Percentiles rank a stretch among this genome's conserved stretches.
phyloP scores from a whole-genome alignment of 2,113 vertebrate genomes.

The Brachirus orientalis region DNA sequence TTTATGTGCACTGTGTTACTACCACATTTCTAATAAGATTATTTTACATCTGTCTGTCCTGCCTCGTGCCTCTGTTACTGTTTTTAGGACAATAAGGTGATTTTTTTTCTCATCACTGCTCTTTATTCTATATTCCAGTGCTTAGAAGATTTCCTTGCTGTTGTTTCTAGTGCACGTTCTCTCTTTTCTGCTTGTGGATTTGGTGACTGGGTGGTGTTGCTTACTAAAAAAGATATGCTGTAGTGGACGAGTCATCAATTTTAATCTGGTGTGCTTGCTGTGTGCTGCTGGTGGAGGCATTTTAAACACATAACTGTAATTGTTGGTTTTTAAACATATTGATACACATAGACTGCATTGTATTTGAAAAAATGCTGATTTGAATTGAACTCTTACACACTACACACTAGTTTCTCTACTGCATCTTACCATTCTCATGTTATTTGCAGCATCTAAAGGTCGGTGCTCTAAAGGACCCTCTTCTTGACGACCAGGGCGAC shows the following conservation, averaged over 20 bases:
- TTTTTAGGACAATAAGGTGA: constrained; percentile 96
- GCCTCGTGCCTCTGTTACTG: constrained; percentile 70
- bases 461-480: constrained; percentile 93
- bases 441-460: constrained; percentile 86
- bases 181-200: constrained; percentile 45
- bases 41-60: constrained; percentile 54
- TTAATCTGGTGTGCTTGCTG: constrained; percentile 30
- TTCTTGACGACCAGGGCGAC: constrained; percentile 95
- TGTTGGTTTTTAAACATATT: background rate
- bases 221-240: too few relatives aligned
- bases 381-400: background rate
- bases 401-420: background rate
- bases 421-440: constrained; percentile 1
- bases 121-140: too few relatives aligned
- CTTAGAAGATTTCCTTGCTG: constrained; percentile 70
- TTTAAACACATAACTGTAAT: constrained; percentile 15
- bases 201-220: too few relatives aligned
- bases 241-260: too few relatives aligned
- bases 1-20: constrained; percentile 26
- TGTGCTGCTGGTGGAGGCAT: constrained; percentile 30
- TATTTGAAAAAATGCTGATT: constrained; percentile 4
- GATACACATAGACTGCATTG: background rate
- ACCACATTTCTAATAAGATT: constrained; percentile 39
- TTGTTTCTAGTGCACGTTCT: constrained; percentile 74
- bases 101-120: constrained; percentile 67